Evolutionary conservation across 2,113 vertebrate species (phyloP).

Genomic region (Harpagus bidentatus): DNA sequence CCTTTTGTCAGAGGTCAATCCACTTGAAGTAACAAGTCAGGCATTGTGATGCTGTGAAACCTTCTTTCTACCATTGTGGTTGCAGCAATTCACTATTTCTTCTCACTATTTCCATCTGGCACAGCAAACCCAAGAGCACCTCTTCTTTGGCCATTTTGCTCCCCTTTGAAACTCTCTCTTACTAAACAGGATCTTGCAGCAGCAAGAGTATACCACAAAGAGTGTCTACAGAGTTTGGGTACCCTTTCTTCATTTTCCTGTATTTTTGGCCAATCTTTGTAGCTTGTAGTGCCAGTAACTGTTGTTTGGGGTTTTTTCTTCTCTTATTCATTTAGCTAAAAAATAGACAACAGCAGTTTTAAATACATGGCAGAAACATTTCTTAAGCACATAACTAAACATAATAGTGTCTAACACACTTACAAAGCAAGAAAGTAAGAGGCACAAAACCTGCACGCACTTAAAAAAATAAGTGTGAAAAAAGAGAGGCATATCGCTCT

Average conservation of each 20-base stretch:
- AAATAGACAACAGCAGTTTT: not conserved
- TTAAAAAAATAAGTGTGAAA: not conserved
- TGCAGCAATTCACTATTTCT: not conserved
- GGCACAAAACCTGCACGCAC: not conserved
- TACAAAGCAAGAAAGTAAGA: not conserved
- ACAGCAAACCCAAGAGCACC: not conserved
- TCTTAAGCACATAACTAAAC: not conserved
- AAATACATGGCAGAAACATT: not conserved
- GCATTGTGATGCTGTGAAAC: not conserved
- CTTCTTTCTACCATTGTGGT: not conserved
- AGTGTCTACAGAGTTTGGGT: not conserved
- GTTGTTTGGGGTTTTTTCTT: not conserved
- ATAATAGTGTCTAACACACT: not conserved
- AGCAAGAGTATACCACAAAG: not conserved
- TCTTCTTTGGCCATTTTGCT: not conserved
- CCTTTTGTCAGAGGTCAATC: not conserved
- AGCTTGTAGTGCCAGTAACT: not conserved
- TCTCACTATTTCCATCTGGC: not conserved
- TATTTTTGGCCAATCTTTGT: not conserved
- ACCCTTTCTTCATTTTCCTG: slow-evolving; percentile 42
- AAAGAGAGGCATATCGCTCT: not conserved
- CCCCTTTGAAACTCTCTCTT: not conserved
- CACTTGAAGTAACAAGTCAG: not conserved
- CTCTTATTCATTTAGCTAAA: not conserved
- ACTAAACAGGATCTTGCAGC: slow-evolving; percentile 51